Evolutionary conservation across 2,113 vertebrate genomes (phyloP).

Genomic region (Eublepharis macularius): DNA sequence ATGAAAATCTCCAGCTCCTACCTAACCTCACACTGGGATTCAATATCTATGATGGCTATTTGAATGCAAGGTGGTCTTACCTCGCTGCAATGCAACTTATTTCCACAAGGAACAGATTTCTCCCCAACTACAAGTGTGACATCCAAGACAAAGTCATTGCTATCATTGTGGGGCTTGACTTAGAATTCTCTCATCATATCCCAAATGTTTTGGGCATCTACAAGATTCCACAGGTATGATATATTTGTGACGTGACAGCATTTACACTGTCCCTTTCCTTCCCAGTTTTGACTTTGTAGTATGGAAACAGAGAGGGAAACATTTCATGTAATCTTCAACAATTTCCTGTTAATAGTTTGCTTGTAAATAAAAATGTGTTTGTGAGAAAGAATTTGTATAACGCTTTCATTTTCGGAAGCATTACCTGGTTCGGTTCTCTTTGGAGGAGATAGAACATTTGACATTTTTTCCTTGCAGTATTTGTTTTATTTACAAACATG

Average conservation of each 20-base stretch:
- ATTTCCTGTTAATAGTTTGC: too few species aligned
- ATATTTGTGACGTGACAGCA: neutral
- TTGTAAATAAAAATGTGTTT: too few species aligned
- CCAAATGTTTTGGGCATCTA: neutral
- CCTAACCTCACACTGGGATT: neutral
- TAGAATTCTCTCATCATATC: neutral
- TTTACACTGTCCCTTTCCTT: neutral
- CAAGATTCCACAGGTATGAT: neutral
- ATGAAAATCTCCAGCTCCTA: neutral
- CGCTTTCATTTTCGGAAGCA: too few species aligned
- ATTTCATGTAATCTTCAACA: too few species aligned
- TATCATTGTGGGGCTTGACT: neutral
- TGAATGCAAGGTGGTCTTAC: neutral
- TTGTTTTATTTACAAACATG: too few species aligned
- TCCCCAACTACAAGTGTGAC: neutral
- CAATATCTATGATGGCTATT: neutral
- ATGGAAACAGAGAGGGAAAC: neutral
- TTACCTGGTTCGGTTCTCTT: too few species aligned
- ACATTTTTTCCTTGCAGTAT: too few species aligned
- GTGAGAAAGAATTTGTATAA: too few species aligned
- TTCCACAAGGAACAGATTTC: neutral
- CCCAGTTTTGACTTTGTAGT: neutral
- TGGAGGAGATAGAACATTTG: too few species aligned
- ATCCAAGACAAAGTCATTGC: neutral
- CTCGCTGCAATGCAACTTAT: neutral